phyloP scores from a whole-genome alignment of 2,888 invertebrate species.

The Panopea generosa region DNA sequence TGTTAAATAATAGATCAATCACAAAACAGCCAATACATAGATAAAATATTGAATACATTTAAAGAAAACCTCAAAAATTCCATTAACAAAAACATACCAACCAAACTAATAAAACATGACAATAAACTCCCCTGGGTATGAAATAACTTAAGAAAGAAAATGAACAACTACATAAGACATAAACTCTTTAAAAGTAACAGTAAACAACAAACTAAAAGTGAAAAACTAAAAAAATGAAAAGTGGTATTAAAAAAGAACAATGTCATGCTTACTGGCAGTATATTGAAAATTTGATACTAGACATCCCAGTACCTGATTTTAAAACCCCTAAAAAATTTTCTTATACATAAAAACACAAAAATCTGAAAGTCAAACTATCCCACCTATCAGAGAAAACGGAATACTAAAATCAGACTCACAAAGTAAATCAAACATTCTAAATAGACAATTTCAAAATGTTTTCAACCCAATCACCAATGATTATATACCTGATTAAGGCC shows the following conservation, averaged over 20 bases:
- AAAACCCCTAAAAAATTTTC: background rate
- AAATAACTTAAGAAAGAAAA: constrained; percentile 4
- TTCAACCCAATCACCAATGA: background rate
- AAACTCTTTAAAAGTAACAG: background rate
- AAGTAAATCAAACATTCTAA: constrained; percentile 15
- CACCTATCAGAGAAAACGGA: constrained; percentile 3
- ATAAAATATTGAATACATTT: background rate
- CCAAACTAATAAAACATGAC: background rate
- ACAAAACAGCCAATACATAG: background rate
- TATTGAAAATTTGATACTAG: background rate
- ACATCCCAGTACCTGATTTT: background rate
- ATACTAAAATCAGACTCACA: constrained; percentile 1
- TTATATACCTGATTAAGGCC: constrained; percentile 6
- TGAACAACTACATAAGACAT: background rate
- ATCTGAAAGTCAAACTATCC: constrained; percentile 6
- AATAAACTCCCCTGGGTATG: constrained; percentile 9
- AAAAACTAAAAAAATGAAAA: background rate
- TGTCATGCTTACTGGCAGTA: background rate
- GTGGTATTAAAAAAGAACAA: background rate
- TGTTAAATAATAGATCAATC: background rate
- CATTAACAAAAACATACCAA: background rate
- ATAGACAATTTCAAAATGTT: background rate
- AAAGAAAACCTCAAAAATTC: background rate
- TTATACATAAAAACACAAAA: constrained; percentile 2
- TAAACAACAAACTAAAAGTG: background rate